Conservation (phyloP, 2,113 vertebrate genomes). For the Neotoma lepida region DNA sequence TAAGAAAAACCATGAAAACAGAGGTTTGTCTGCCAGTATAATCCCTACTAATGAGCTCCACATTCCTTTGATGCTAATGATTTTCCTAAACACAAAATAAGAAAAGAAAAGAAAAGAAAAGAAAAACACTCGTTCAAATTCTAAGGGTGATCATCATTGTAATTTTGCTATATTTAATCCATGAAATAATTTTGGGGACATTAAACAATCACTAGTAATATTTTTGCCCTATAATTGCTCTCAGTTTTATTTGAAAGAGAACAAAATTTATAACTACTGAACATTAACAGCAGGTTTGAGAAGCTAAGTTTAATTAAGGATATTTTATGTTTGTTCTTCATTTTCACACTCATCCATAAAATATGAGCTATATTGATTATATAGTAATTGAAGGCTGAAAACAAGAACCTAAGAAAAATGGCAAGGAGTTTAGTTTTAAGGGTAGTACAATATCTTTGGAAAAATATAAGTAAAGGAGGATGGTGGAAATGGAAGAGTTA, state of each 20-base stretch:
- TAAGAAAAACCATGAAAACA: constrained; percentile 4
- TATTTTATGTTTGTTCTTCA: constrained; percentile 15
- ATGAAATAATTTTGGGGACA: neutral
- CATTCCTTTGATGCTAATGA: constrained; percentile 37
- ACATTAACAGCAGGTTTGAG: neutral
- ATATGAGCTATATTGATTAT: constrained; percentile 17
- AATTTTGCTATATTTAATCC: constrained; percentile 48
- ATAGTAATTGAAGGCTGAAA: constrained; percentile 43
- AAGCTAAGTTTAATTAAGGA: constrained; percentile 22
- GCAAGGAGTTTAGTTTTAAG: constrained; percentile 35
- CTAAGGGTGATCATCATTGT: constrained; percentile 4
- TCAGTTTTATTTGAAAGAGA: constrained; percentile 25
- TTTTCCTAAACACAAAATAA: constrained; percentile 33
- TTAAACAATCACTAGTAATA: neutral
- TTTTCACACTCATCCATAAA: constrained; percentile 53
- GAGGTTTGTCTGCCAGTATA: constrained; percentile 21
- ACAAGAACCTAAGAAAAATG: constrained; percentile 31
- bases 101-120: neutral
- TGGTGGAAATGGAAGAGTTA: neutral
- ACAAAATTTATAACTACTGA: neutral
- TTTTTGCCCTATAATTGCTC: neutral
- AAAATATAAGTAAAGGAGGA: constrained; percentile 9
- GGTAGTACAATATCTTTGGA: neutral
- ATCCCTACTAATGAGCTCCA: constrained; percentile 47
- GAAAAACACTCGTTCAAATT: neutral